Evolutionary conservation across 30 jellyfish, hydroid and myxozoan genomes (phyloP).

Genomic region (Nemopilema nomurai): DNA sequence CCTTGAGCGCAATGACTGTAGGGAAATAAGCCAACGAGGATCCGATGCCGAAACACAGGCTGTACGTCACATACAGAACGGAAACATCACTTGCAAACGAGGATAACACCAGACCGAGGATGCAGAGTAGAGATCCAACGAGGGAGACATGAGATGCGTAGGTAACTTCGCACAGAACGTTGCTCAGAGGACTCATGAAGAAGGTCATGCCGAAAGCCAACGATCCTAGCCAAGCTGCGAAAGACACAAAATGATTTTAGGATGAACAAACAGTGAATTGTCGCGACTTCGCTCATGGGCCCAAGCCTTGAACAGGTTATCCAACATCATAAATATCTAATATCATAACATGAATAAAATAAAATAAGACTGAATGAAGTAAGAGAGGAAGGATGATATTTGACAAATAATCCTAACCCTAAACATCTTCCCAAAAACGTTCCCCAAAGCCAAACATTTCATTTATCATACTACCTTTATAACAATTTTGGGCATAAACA

Average conservation of each 20-base stretch:
- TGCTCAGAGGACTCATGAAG: constrained; percentile 59
- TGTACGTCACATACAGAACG: constrained; percentile 47
- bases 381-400: too few relatives aligned
- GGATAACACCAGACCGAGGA: constrained; percentile 54
- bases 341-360: too few relatives aligned
- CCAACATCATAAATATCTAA: too few relatives aligned
- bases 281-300: neutral
- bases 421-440: too few relatives aligned
- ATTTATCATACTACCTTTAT: too few relatives aligned
- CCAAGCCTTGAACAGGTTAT: too few relatives aligned
- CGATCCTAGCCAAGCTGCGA: constrained; percentile 79
- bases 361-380: too few relatives aligned
- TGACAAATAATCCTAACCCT: too few relatives aligned
- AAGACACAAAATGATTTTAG: neutral
- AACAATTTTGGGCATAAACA: too few relatives aligned
- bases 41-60: constrained; percentile 66
- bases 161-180: constrained; percentile 26
- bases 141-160: constrained; percentile 47
- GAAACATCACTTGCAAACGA: constrained; percentile 54
- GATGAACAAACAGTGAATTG: neutral
- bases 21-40: constrained; percentile 63
- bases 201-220: constrained; percentile 68
- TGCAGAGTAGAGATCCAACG: constrained; percentile 43
- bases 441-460: too few relatives aligned
- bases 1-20: constrained; percentile 43